phyloP scores from a whole-genome alignment of 2,888 invertebrate species.

The Eupithecia insigniata region DNA sequence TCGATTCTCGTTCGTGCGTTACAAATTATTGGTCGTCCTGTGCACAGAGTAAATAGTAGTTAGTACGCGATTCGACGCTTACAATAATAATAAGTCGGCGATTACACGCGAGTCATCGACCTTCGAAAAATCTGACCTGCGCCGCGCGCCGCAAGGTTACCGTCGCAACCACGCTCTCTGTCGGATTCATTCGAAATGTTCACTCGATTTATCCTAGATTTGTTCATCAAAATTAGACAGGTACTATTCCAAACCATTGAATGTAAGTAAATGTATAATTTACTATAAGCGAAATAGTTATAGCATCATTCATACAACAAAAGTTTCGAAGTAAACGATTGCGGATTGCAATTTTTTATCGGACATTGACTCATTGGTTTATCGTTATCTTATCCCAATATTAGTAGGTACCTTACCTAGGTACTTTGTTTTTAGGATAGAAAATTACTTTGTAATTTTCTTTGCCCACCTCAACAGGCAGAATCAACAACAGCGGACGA shows the following conservation, averaged over 20 bases:
- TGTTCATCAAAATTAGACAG: not conserved
- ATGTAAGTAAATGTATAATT: no score
- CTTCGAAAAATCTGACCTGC: constrained; percentile 84
- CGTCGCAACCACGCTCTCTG: constrained; percentile 41
- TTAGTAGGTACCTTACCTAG: not conserved
- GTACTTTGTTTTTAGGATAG: not conserved
- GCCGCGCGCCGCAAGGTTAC: constrained; percentile 77
- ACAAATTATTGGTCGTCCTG: constrained; percentile 52
- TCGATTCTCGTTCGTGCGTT: constrained; percentile 51
- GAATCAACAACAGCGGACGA: constrained; percentile 56
- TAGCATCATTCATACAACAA: not conserved
- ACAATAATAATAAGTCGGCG: constrained; percentile 78
- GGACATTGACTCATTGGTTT: constrained; percentile 58
- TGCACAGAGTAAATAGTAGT: constrained; percentile 20
- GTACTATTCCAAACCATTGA: not conserved
- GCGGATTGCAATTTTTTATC: constrained; percentile 56
- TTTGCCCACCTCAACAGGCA: constrained; percentile 63
- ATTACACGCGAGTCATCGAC: constrained; percentile 81
- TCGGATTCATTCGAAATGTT: constrained; percentile 39
- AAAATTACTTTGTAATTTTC: constrained; percentile 16
- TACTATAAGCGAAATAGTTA: no score
- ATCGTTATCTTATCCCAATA: constrained; percentile 47
- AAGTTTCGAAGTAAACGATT: constrained; percentile 14
- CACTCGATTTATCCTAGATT: not conserved
- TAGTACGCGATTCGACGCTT: constrained; percentile 52